Evolutionary conservation across 2,797 vertebrate species (phyloP), one percentile per base, ranked within the genome.

Genomic region (Lithobates pipiens): DNA sequence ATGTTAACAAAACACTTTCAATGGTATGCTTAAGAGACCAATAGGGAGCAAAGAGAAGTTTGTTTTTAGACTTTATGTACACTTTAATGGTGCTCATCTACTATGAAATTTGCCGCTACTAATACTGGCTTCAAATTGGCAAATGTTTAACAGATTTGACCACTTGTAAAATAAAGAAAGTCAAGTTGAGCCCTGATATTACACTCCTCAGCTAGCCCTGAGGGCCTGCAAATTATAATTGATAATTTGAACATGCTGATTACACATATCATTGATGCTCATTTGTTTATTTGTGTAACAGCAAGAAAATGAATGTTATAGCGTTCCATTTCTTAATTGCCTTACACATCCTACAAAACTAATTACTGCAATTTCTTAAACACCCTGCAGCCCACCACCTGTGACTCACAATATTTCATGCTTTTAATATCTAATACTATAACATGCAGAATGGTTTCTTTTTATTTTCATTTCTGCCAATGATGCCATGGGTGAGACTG

Each of bases 221-320:
- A 61, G 54, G 54, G 54, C 54, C 6, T 61, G 54, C 0, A 23
- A 61, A 61, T 21, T 13, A 18, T 61, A 61, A 61, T 23, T 23
- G 54, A 61, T 61, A 21, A 7, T 61, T 61, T 27, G 18, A 69
- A 21, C 36, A 72, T 21, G 70, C 70, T 72, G 29, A 34, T 34
- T 34, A 72, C 70, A 72, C 32, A 72, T 42, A 23, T 72, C 36
- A 72, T 72, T 34, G 67, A 72, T 36, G 70, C 27, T 67, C 65
- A 18, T 15, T 67, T 25, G 27, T 67, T 61, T 67, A 29, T 67
- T 67, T 67, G 65, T 67, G 65, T 67, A 67, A 11, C 65, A 67
- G 65, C 65, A 67, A 25, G 25, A 67, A 67, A 29, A 67, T 67
- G 3, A 67, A 3, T 29, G 27, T 29, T 67, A 29, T 67, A 25